Evolutionary conservation across 2,113 vertebrate species (phyloP), one percentile per base, ranked within the genome.

Genomic region (Neodon shergylaensis): DNA sequence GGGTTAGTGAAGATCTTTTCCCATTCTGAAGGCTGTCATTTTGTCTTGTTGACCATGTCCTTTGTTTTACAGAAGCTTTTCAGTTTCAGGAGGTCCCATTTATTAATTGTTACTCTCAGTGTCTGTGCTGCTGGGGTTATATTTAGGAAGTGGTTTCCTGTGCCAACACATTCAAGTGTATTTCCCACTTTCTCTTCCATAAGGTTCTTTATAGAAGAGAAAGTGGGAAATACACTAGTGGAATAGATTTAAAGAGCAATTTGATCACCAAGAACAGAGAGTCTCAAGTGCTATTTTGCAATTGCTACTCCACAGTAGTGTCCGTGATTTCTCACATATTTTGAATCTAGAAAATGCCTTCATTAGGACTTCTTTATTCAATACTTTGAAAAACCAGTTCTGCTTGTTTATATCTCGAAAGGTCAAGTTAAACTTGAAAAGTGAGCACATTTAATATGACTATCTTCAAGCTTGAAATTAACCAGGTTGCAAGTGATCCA

Each of bases 311-410:
- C 78, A 94, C 16, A 61, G 52, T 61, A 77, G 10, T 47, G 61
- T 86, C 68, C 58, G 1, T 47, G 44, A 61, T 86, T 86, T 83
- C 93, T 77, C 49, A 61, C 61, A 92, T 36, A 88, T 72, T 88
- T 72, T 93, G 58, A 81, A 28, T 92, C 92, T 89, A 66, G 42
- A 86, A 96, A 93, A 93, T 85, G 31, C 78, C 49, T 81, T 36
- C 49, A 77, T 95, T 90, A 74, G 52, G 52, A 47, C 70, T 85
- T 19, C 70, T 94, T 82, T 66, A 86, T 39, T 83, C 49, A 92
- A 78, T 3, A 26, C 19, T 49, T 86, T 85, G 61, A 47, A 68
- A n/a, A 49, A 44, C 65, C 74, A 68, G 12, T 65, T 85, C 63
- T 85, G 52, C 63, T 85, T 61, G 33, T 54, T 94, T 92, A 52